Conservation (phyloP, 2,888 invertebrate species). For the Drosophila hawaiiensis region DNA sequence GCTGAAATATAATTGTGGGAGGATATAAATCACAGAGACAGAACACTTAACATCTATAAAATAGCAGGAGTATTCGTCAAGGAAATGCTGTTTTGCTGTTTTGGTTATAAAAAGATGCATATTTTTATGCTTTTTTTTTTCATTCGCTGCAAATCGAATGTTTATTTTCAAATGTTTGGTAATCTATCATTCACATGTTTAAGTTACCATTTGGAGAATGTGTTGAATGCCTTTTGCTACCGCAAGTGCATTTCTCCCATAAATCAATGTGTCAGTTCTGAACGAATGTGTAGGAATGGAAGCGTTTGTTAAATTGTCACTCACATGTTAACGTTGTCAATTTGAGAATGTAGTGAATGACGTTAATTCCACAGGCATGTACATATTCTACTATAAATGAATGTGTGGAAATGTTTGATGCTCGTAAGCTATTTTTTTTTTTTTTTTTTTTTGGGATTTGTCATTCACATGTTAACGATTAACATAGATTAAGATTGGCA, state of each 20-base stretch:
- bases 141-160: neutral
- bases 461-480: conserved; percentile 28
- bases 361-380: conserved; percentile 10
- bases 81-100: neutral
- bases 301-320: conserved; percentile 35
- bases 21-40: neutral
- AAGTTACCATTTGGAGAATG: conserved; percentile 9
- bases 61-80: neutral
- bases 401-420: conserved; percentile 8
- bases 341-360: conserved; percentile 20
- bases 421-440: neutral
- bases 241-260: conserved; percentile 6
- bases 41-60: neutral
- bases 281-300: conserved; percentile 8
- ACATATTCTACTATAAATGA: conserved; percentile 8
- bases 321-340: conserved; percentile 35
- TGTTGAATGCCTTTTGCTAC: conserved; percentile 6
- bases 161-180: neutral
- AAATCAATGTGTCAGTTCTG: conserved; percentile 15
- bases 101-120: neutral
- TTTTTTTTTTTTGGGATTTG: conserved; percentile 14
- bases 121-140: neutral
- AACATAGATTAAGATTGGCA: neutral
- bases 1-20: neutral
- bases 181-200: conserved; percentile 19